Percentiles rank a stretch among this genome's conserved stretches.
Conservation (phyloP, 2,797 vertebrate genomes). For the Enoplosus armatus region DNA sequence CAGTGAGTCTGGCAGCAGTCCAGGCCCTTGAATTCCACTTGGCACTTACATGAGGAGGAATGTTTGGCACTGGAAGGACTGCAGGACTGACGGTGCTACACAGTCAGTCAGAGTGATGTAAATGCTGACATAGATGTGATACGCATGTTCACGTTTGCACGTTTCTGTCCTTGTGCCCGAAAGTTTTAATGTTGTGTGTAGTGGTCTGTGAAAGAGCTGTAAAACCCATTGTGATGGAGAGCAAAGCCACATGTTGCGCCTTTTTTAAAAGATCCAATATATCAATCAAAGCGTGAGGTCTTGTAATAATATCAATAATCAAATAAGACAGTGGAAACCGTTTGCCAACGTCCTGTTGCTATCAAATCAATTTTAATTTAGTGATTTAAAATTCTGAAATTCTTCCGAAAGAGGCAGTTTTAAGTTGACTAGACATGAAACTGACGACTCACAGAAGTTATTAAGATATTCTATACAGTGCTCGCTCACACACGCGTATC, state of each 20-base stretch:
- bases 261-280: neutral
- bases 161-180: neutral
- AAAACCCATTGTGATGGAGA: neutral
- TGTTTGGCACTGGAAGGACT: conserved; percentile 45
- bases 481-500: neutral
- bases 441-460: neutral
- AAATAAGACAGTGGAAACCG: neutral
- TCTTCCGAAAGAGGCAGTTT: neutral
- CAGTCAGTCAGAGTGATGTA: neutral
- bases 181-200: neutral
- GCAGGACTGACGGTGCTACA: neutral
- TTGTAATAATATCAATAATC: neutral
- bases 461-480: neutral
- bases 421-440: neutral
- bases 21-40: conserved; percentile 40
- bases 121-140: neutral
- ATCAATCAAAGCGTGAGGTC: neutral
- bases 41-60: conserved; percentile 33
- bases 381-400: neutral
- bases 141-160: neutral
- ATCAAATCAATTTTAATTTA: neutral
- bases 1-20: conserved; percentile 4
- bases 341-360: too few relatives aligned
- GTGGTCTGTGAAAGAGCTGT: neutral
- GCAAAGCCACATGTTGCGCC: neutral